A percentile compares a stretch with the other conserved stretches of the same genome.
phyloP scores from a whole-genome alignment of 2,113 vertebrate genomes.

The Lepus europaeus region DNA sequence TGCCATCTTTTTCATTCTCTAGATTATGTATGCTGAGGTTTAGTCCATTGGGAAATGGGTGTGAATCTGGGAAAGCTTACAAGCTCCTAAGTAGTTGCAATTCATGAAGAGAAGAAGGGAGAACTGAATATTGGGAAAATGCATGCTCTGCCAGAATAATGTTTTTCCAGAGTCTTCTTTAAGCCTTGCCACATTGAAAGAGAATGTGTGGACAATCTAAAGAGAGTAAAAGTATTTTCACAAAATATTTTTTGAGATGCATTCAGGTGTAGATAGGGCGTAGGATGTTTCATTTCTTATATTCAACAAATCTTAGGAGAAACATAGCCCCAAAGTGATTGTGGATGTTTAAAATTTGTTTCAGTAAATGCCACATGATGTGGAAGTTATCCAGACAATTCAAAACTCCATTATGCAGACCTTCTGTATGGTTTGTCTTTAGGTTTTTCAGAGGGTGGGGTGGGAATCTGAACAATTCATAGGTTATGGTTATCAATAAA shows the following conservation, averaged over 20 bases:
- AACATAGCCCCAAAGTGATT: neutral
- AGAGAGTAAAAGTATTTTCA: conserved; percentile 22
- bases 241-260: conserved; percentile 49
- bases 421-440: conserved; percentile 19
- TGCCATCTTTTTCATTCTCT: conserved; percentile 83
- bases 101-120: conserved; percentile 67
- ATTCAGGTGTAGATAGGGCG: neutral
- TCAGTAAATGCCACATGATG: neutral
- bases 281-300: neutral
- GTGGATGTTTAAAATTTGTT: neutral
- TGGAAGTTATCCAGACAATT: neutral
- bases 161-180: conserved; percentile 40
- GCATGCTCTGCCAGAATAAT: conserved; percentile 74
- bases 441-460: neutral
- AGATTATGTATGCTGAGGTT: conserved; percentile 83
- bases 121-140: neutral
- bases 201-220: conserved; percentile 35
- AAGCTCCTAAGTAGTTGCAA: conserved; percentile 75
- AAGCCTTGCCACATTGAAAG: conserved; percentile 20
- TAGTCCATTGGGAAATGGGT: conserved; percentile 82
- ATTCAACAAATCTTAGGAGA: neutral
- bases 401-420: neutral
- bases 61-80: conserved; percentile 83
- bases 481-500: conserved; percentile 13
- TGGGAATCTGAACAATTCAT: neutral